Evolutionary conservation across 1,140 invertebrate genomes (phyloP).

Genomic region (Hyles vespertilio): DNA sequence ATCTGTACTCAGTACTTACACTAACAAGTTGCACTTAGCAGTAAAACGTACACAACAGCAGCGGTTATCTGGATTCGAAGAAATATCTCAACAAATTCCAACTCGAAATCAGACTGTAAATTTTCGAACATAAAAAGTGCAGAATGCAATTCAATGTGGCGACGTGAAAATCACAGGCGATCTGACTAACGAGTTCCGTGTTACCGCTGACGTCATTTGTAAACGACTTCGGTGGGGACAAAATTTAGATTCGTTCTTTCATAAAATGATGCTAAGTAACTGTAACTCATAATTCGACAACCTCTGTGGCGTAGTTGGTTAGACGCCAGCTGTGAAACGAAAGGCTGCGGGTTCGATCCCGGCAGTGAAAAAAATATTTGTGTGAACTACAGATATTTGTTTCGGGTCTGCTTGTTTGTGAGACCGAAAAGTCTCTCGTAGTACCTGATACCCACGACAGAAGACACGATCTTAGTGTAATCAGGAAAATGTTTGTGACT

Average conservation of each 20-base stretch:
- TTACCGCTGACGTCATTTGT: not conserved
- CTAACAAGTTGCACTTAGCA: no score
- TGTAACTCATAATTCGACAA: not conserved
- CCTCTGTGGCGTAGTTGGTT: no score
- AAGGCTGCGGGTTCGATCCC: no score
- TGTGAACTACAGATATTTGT: no score
- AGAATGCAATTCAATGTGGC: not conserved
- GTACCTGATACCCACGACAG: not conserved
- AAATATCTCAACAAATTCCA: not conserved
- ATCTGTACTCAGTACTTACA: no score
- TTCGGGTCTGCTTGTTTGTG: no score
- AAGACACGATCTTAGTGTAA: no score
- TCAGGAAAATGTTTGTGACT: no score
- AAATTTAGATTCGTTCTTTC: not conserved
- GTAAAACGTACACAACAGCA: no score
- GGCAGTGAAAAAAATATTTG: no score
- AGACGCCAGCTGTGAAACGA: no score
- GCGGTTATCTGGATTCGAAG: not conserved
- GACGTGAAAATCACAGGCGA: conserved; percentile 3
- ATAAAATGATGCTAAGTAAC: conserved; percentile 5
- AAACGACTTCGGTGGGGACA: not conserved
- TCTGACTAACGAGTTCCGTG: not conserved
- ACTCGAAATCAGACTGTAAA: not conserved
- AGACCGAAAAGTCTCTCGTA: no score
- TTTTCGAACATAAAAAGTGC: not conserved